Evolutionary conservation across 1,140 invertebrate genomes (phyloP), one percentile per base, ranked within the genome.

Genomic region (Monomorium pharaonis): DNA sequence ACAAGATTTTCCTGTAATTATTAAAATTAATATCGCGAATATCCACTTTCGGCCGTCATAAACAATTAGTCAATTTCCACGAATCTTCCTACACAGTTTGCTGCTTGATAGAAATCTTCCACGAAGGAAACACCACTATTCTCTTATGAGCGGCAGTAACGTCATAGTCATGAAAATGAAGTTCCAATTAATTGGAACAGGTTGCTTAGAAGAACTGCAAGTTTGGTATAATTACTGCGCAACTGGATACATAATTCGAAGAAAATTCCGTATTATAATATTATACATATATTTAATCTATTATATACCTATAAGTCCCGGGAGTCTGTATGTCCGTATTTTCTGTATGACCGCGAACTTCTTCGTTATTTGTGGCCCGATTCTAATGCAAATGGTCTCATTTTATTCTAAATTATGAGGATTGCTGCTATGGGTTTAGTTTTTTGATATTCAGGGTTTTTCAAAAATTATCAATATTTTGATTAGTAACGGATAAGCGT

Each of bases 221-320:
- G 67, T 83, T 83, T 21, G 49, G 51, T 27, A 51, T 83, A 83
- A 83, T 83, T 83, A 83, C 78, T 83, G n/a, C 67, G 78, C 51
- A 69, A 58, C 65, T 72, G 24, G 49, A 56, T 58, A 37, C 37
- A 37, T 27, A 58, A 51, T 37, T 44, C 18, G n/a, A 37, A 30
- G 44, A 80, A 9, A 47, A 21, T 33, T 9, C 21, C 16, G 21
- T 24, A 16, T 51, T 78, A 78, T 47, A 69, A 70, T 58, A 42
- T 37, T 54, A 37, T n/a, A n/a, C n/a, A n/a, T n/a, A n/a, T n/a
- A n/a, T n/a, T n/a, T n/a, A n/a, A n/a, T n/a, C n/a, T n/a, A n/a
- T n/a, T n/a, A n/a, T n/a, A n/a, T n/a, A n/a, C n/a, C n/a, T n/a
- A n/a, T n/a, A n/a, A n/a, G n/a, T n/a, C n/a, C n/a, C n/a, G n/a